These are phyloP conservation scores for Mellilla xanthometata DNA, from an alignment of 2,888 invertebrate species.

Conservation along the genomic window DNA sequence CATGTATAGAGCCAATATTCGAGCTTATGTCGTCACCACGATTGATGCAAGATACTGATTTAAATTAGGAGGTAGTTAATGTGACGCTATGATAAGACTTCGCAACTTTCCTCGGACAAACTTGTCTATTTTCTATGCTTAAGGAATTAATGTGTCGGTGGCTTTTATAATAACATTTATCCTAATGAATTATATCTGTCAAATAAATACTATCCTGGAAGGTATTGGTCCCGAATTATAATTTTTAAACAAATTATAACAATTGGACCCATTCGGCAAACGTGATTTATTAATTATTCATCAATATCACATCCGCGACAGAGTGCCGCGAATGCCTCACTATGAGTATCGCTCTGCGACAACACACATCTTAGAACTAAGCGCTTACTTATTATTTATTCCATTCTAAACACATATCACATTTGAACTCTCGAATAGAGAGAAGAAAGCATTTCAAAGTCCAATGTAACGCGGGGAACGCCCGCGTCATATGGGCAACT, in stretches of 20 bases:
- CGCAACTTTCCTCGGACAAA: slow-evolving; percentile 77
- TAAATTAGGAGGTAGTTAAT: slow-evolving; percentile 79
- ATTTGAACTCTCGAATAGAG: slow-evolving; percentile 74
- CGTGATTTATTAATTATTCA: slow-evolving; percentile 66
- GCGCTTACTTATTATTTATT: slow-evolving; percentile 68
- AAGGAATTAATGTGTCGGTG: slow-evolving; percentile 83
- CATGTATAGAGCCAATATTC: slow-evolving; percentile 50
- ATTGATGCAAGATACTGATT: slow-evolving; percentile 67
- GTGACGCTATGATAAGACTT: slow-evolving; percentile 62
- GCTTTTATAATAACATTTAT: slow-evolving; percentile 79
- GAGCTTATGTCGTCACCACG: slow-evolving; percentile 56
- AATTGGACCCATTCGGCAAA: slow-evolving; percentile 79
- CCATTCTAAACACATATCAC: slow-evolving; percentile 81
- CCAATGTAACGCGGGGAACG: slow-evolving; percentile 56
- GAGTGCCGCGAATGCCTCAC: slow-evolving; percentile 60
- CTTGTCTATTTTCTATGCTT: slow-evolving; percentile 79
- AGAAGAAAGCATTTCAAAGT: slow-evolving; percentile 65
- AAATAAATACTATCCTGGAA: slow-evolving; percentile 83
- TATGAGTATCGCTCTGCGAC: slow-evolving; percentile 79
- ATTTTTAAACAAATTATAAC: slow-evolving; percentile 84
- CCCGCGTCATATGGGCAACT: slow-evolving; percentile 60
- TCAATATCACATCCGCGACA: slow-evolving; percentile 62
- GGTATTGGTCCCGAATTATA: slow-evolving; percentile 82
- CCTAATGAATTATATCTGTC: slow-evolving; percentile 79
- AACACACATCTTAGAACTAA: slow-evolving; percentile 59